phyloP scores from a whole-genome alignment of 1,140 invertebrate species.

The Euura saliciscinereae region DNA sequence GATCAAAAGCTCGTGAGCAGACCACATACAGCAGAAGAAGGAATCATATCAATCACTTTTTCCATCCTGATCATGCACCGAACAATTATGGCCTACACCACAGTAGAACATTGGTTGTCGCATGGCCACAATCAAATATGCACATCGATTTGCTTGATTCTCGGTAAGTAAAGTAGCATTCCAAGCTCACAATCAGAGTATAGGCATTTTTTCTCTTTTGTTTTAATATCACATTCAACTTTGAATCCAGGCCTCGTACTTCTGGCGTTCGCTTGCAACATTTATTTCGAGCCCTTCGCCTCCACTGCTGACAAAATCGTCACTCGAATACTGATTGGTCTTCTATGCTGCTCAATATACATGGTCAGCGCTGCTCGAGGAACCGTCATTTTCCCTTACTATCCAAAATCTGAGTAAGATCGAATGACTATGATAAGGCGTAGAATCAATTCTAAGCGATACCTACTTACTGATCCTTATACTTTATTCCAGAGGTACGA shows the following conservation, averaged over 20 bases:
- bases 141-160: background rate
- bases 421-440: background rate
- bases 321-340: background rate
- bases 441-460: background rate
- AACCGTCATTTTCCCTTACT: background rate
- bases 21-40: background rate
- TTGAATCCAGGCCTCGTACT: background rate
- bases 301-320: background rate
- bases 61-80: slow-evolving; percentile 10
- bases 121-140: background rate
- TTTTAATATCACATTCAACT: background rate
- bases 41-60: background rate
- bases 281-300: slow-evolving; percentile 10
- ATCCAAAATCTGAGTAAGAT: slow-evolving; percentile 5
- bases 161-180: background rate
- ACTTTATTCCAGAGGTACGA: background rate
- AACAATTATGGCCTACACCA: slow-evolving; percentile 4
- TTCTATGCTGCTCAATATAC: slow-evolving; percentile 8
- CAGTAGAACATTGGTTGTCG: background rate
- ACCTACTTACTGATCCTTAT: too few relatives aligned
- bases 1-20: background rate
- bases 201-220: background rate
- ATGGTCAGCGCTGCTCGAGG: background rate
- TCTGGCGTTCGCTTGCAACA: background rate
- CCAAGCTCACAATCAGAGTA: background rate